Base-by-base conservation (phyloP, 1,140 invertebrate genomes). In the Drosophila arizonae region DNA sequence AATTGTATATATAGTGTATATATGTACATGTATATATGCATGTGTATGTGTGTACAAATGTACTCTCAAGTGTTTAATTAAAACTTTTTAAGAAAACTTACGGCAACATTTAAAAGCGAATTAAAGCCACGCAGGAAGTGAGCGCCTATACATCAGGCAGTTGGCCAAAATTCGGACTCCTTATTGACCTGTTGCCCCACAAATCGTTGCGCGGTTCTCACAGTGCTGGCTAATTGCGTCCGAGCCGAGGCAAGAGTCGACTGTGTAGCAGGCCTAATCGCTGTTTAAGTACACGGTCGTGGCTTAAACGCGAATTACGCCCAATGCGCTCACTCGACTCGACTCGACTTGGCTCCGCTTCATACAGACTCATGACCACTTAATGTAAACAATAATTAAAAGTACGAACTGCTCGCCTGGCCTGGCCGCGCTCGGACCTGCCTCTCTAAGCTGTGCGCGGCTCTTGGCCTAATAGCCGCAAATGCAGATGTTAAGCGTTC, bases 331-430 rank as follows among this genome's bases (percentile, higher is more conserved):
- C 63, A 52, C 66, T 67, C 64, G 51, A 39, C 64, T 39, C 15
- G 43, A 33, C 55, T 70, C 30, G 43, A 33, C 70, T 70, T 51
- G 41, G 13, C 76, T 70, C 55, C 41, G 11, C 76, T 24, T 24
- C 21, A 24, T 24, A n/a, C 76, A 72, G 79, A 88, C 82, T 79
- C 82, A 87, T 87, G 82, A 88, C 82, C 84, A 87, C 88, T 87
- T 87, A 87, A 87, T 87, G 82, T 88, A 87, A 87, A 87, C 82
- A 87, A 87, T 88, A 87, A 87, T 87, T 87, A 87, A 87, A 87
- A 84, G 64, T 73, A 68, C 68, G 51, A 68, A 52, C 61, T 63
- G 72, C 72, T 72, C 45, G 45, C 43, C 10, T 26, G 48, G 51
- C 54, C 50, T 55, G 50, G 41, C 61, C 65, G 36, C 8, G 8